Percentiles rank a stretch among this genome's conserved stretches.
Conservation (phyloP, 2,797 vertebrate genomes). For the Lepilemur ruficaudatus region DNA sequence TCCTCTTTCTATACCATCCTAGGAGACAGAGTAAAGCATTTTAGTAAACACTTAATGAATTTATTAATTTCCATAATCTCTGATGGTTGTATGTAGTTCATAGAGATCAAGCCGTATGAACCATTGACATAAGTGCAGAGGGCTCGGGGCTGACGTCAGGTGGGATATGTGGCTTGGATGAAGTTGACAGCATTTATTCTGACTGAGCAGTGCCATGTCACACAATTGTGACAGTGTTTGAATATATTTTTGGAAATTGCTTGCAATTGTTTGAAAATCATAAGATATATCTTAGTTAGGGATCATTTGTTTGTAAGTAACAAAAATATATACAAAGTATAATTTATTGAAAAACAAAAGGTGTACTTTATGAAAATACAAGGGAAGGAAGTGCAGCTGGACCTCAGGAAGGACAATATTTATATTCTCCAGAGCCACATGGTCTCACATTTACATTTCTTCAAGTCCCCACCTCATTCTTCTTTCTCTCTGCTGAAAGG, state of each 20-base stretch:
- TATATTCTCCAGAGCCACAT: not conserved
- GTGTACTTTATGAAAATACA: not conserved
- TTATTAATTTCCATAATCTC: not conserved
- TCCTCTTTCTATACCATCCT: not conserved
- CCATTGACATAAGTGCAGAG: not conserved
- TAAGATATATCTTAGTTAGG: not conserved
- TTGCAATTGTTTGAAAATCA: not conserved
- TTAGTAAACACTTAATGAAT: not conserved
- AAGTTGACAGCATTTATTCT: not conserved
- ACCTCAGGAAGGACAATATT: not conserved
- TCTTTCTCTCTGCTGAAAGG: not conserved
- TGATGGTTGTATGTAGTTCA: not conserved
- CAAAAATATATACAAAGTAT: not conserved
- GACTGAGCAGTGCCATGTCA: not conserved
- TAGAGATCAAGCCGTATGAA: not conserved
- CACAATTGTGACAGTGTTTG: not conserved
- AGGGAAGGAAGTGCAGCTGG: not conserved
- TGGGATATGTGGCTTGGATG: fast-evolving
- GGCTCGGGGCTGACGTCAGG: not conserved
- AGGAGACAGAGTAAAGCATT: not conserved
- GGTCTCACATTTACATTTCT: not conserved
- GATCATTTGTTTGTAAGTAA: not conserved
- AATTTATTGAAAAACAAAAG: not conserved
- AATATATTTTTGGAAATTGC: not conserved
- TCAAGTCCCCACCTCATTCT: not conserved